A percentile compares a stretch with the other conserved stretches of the same genome.
Conservation (phyloP, 1,140 invertebrate species). For the Pectinophora gossypiella region DNA sequence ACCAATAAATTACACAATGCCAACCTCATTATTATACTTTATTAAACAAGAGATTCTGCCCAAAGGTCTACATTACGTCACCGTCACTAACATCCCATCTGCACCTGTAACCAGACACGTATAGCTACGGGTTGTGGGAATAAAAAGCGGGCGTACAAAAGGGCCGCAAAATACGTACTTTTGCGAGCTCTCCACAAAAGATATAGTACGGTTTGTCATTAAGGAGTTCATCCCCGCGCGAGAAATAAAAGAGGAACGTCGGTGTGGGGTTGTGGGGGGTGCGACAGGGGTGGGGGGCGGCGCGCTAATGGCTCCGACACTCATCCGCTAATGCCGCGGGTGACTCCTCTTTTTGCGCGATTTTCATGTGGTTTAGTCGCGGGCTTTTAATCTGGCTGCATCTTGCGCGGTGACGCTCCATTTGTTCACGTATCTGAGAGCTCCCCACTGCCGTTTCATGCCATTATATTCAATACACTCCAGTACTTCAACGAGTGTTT, state of each 20-base stretch:
- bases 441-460: background rate
- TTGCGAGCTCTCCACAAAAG: conserved; percentile 70
- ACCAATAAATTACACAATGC: background rate
- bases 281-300: conserved; percentile 21
- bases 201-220: conserved; percentile 75
- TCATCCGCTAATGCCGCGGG: conserved; percentile 73
- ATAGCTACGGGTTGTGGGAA: conserved; percentile 30
- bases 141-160: conserved; percentile 70
- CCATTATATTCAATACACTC: background rate
- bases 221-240: conserved; percentile 73
- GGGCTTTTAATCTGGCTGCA: conserved; percentile 72
- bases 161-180: conserved; percentile 72
- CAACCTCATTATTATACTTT: background rate
- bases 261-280: conserved; percentile 18
- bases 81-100: conserved; percentile 15
- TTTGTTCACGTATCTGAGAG: conserved; percentile 37
- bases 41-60: background rate
- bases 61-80: background rate
- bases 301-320: conserved; percentile 71
- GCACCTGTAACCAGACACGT: conserved; percentile 13
- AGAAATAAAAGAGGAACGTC: conserved; percentile 72
- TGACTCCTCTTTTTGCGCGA: conserved; percentile 72
- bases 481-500: background rate
- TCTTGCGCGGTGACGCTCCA: conserved; percentile 58
- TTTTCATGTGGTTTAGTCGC: conserved; percentile 71